phyloP scores from a whole-genome alignment of 2,888 invertebrate genomes.

The Chalcosyrphus nemorum region DNA sequence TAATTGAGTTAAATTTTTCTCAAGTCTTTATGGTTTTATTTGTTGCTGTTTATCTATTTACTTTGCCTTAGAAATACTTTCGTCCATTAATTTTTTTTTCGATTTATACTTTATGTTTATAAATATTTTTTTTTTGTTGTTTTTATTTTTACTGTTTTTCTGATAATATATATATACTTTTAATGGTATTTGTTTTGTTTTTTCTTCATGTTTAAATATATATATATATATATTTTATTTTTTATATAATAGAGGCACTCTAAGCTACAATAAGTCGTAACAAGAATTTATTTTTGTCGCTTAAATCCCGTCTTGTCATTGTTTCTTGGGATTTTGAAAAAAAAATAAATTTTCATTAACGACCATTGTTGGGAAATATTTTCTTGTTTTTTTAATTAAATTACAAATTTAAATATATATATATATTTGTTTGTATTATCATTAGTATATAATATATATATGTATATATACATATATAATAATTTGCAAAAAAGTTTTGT shows the following conservation, averaged over 20 bases:
- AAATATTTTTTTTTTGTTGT: slow-evolving; percentile 63
- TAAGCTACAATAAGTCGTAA: slow-evolving; percentile 77
- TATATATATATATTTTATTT: slow-evolving; percentile 56
- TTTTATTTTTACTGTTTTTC: slow-evolving; percentile 66
- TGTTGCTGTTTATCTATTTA: slow-evolving; percentile 28
- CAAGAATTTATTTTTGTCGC: slow-evolving; percentile 74
- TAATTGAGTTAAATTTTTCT: neutral
- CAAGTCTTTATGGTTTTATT: slow-evolving; percentile 41
- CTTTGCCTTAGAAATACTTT: slow-evolving; percentile 64
- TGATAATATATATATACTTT: slow-evolving; percentile 69
- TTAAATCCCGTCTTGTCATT: slow-evolving; percentile 45
- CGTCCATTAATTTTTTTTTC: slow-evolving; percentile 41
- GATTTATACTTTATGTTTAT: slow-evolving; percentile 52
- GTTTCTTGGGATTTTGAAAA: slow-evolving; percentile 55
- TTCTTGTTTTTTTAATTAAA: slow-evolving; percentile 55
- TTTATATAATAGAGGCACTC: slow-evolving; percentile 76
- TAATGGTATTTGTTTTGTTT: slow-evolving; percentile 56
- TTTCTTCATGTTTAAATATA: slow-evolving; percentile 56
- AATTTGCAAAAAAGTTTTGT: slow-evolving; percentile 64
- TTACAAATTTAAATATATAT: slow-evolving; percentile 70
- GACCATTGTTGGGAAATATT: slow-evolving; percentile 75
- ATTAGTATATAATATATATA: slow-evolving; percentile 65
- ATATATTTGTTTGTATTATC: slow-evolving; percentile 57
- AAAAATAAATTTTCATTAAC: slow-evolving; percentile 75
- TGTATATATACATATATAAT: slow-evolving; percentile 61